Conservation (phyloP, 1,140 invertebrate genomes). For the Onthophagus taurus region DNA sequence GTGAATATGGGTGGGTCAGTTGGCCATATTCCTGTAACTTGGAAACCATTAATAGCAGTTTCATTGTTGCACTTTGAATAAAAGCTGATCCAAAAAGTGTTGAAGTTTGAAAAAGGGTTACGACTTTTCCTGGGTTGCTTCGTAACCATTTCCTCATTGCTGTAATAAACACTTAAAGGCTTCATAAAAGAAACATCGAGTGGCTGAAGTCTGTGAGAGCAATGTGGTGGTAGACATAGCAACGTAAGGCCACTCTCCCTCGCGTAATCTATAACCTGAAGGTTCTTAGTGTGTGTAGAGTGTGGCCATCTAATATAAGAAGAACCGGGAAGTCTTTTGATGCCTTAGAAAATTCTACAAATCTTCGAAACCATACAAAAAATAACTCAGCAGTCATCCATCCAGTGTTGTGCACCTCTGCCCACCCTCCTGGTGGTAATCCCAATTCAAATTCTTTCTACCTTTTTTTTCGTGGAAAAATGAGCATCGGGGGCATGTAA, state of each 20-base stretch:
- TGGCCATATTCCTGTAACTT: slow-evolving; percentile 19
- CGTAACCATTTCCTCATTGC: slow-evolving; percentile 30
- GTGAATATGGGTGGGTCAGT: slow-evolving; percentile 16
- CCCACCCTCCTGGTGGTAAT: slow-evolving; percentile 36
- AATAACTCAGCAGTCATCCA: slow-evolving; percentile 31
- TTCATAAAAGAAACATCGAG: slow-evolving; percentile 35
- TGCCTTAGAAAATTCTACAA: slow-evolving; percentile 2
- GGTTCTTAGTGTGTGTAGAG: slow-evolving; percentile 21
- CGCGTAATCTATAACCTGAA: slow-evolving; percentile 27
- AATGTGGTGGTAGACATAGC: slow-evolving; percentile 30
- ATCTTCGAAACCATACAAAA: slow-evolving; percentile 20
- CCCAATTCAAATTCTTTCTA: slow-evolving; percentile 24
- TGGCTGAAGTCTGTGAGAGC: slow-evolving; percentile 36
- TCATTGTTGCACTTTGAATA: slow-evolving; percentile 21
- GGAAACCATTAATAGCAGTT: slow-evolving; percentile 20
- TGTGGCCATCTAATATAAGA: slow-evolving; percentile 24
- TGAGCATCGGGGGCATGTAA: slow-evolving; percentile 21
- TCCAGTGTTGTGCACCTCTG: slow-evolving; percentile 28
- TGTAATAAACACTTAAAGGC: slow-evolving; percentile 36
- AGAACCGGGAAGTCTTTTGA: slow-evolving; percentile 20
- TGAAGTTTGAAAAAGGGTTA: slow-evolving; percentile 23
- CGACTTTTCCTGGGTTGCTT: slow-evolving; percentile 20
- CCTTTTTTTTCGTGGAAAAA: slow-evolving; percentile 25
- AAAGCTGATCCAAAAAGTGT: slow-evolving; percentile 22
- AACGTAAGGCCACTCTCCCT: slow-evolving; percentile 26